These are phyloP conservation scores for Brachyistius frenatus DNA, from an alignment of 2,113 vertebrate species.

Conservation along the genomic window DNA sequence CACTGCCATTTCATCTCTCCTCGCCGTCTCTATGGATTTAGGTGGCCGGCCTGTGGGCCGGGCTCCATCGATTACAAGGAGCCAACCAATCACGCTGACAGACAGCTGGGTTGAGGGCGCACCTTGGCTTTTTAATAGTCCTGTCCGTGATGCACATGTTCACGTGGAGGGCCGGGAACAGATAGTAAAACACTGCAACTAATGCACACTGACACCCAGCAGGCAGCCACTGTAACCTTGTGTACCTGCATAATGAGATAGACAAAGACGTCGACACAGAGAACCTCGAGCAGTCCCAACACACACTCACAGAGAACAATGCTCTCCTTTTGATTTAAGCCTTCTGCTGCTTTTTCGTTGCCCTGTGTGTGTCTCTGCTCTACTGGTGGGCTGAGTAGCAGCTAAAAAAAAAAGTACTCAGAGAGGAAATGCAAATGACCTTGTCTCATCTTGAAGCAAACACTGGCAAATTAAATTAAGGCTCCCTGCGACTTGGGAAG, in stretches of 20 bases:
- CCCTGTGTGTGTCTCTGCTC: constrained; percentile 31
- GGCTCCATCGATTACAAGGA: constrained; percentile 75
- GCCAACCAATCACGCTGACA: constrained; percentile 79
- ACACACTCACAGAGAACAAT: constrained; percentile 42
- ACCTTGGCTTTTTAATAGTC: constrained; percentile 73
- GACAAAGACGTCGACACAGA: constrained; percentile 49
- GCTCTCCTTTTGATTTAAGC: constrained; percentile 3
- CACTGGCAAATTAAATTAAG: constrained; percentile 81
- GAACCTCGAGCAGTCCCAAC: constrained; percentile 34
- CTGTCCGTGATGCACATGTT: constrained; percentile 38
- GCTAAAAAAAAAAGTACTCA: constrained; percentile 57
- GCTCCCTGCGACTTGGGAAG: constrained; percentile 51
- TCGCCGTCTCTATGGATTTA: constrained; percentile 70
- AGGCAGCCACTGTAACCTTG: constrained; percentile 65
- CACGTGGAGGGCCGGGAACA: constrained; percentile 42
- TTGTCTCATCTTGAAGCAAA: constrained; percentile 79
- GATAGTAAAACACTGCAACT: constrained; percentile 46
- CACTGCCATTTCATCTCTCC: constrained; percentile 68
- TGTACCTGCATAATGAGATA: constrained; percentile 65
- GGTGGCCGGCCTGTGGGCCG: constrained; percentile 67
- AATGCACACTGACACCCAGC: constrained; percentile 48
- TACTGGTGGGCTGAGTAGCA: constrained; percentile 46
- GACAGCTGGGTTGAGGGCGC: constrained; percentile 69
- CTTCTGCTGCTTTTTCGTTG: constrained; percentile 37
- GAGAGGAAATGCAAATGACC: constrained; percentile 77